Base-by-base conservation (phyloP, 2,888 invertebrate species). In the Lepidonotus clava region DNA sequence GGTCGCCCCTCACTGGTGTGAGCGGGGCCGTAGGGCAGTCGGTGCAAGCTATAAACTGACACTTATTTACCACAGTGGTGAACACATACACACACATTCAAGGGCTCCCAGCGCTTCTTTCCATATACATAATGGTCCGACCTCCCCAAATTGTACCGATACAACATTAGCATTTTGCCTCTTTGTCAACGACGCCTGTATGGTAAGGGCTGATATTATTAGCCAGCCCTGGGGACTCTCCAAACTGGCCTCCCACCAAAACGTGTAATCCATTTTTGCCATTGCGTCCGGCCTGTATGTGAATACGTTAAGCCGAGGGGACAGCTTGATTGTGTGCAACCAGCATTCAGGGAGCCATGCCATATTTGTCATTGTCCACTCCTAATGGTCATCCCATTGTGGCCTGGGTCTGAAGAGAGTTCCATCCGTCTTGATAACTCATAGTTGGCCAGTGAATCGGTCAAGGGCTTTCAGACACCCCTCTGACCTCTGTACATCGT, bases 31-130 rank as follows among this genome's bases (percentile, higher is more conserved):
- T 21, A 28, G 80, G 80, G 80, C 80, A 46, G 76, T 40, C 18
- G 38, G 76, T 76, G 40, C 76, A 38, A 38, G 76, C 80, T 46
- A 41, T 80, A 80, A 80, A 80, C 46, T 28, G 51, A 51, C 80
- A 80, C 80, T 80, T 80, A 80, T 80, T 80, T 80, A 51, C 80
- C 11, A 51, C 51, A 21, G n/a, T n/a, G n/a, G n/a, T n/a, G n/a
- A n/a, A n/a, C n/a, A n/a, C n/a, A n/a, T n/a, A n/a, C n/a, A n/a
- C n/a, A n/a, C n/a, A n/a, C n/a, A n/a, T n/a, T n/a, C n/a, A n/a
- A n/a, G n/a, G n/a, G n/a, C n/a, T n/a, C n/a, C n/a, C n/a, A n/a
- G n/a, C n/a, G n/a, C n/a, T n/a, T n/a, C n/a, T n/a, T n/a, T n/a
- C n/a, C n/a, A n/a, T n/a, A n/a, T n/a, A n/a, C n/a, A n/a, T n/a